Conservation (phyloP, 2,888 invertebrate genomes). For the Stenotaenia linearis region DNA sequence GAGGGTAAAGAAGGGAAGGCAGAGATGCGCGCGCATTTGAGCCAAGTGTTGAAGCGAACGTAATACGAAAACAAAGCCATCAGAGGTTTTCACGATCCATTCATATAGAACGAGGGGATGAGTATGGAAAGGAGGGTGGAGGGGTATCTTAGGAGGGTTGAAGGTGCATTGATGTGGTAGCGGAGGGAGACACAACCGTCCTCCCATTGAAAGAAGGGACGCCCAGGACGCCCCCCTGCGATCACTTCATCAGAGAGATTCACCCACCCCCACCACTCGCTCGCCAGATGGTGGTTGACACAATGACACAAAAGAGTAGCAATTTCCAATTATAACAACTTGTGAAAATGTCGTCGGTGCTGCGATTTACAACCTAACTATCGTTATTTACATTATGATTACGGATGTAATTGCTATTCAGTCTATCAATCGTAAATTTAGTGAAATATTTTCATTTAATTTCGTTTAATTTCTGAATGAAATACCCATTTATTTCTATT, state of each 20-base stretch:
- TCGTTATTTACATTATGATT: not conserved
- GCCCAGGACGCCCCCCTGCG: slow-evolving; percentile 26
- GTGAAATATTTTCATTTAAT: no score
- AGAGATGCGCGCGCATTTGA: slow-evolving; percentile 22
- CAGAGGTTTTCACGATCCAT: slow-evolving; percentile 23
- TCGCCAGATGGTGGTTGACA: slow-evolving; percentile 26
- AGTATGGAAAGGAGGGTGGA: not conserved
- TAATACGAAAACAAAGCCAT: slow-evolving; percentile 26
- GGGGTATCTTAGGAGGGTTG: not conserved
- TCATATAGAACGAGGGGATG: slow-evolving; percentile 4
- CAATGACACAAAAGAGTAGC: slow-evolving; percentile 26
- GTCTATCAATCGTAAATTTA: no score
- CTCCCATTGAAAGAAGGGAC: slow-evolving; percentile 26
- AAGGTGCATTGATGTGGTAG: slow-evolving; percentile 26
- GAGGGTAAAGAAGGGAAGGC: not conserved
- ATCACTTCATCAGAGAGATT: slow-evolving; percentile 21
- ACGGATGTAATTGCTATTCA: no score
- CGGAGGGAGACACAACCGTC: slow-evolving; percentile 17
- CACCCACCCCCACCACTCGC: slow-evolving; percentile 9
- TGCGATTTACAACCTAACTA: not conserved
- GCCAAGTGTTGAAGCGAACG: slow-evolving; percentile 26
- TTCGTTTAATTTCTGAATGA: no score
- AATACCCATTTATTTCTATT: no score
- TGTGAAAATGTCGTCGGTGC: not conserved
- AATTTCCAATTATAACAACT: slow-evolving; percentile 20